Percentiles rank a stretch among this genome's conserved stretches.
These are phyloP conservation scores for Ganaspis sp. DNA, from an alignment of 1,140 invertebrate genomes.

Conservation along the genomic window DNA sequence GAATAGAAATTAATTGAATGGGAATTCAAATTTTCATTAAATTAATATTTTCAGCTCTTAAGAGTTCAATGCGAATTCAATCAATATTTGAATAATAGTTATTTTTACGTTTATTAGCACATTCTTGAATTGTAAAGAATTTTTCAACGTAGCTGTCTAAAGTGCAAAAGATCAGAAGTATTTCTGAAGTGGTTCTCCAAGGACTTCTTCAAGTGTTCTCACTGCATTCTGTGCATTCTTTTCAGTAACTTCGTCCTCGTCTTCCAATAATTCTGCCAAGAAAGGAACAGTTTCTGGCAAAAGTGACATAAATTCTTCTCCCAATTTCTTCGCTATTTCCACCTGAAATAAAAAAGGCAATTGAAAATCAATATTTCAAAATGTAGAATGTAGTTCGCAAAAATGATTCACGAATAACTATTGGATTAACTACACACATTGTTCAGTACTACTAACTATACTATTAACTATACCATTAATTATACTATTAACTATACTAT, in stretches of 20 bases:
- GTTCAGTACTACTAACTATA: too few relatives aligned
- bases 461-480: too few relatives aligned
- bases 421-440: too few relatives aligned
- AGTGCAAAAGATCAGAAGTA: constrained; percentile 80
- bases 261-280: constrained; percentile 88
- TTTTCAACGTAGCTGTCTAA: not conserved
- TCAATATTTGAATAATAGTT: not conserved
- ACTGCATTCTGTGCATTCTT: constrained; percentile 84
- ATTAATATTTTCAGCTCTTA: too few relatives aligned
- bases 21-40: too few relatives aligned
- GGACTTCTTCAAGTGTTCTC: constrained; percentile 86
- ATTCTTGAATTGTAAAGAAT: constrained; percentile 4
- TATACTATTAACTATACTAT: too few relatives aligned
- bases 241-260: constrained; percentile 88
- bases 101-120: not conserved
- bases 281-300: constrained; percentile 90
- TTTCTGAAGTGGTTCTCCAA: constrained; percentile 90
- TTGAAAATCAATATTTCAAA: not conserved
- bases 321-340: constrained; percentile 85
- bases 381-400: too few relatives aligned
- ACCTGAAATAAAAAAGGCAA: constrained; percentile 77
- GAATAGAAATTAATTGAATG: too few relatives aligned
- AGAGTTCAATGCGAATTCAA: too few relatives aligned
- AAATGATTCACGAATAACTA: too few relatives aligned
- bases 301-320: constrained; percentile 87